Evolutionary conservation across 2,888 invertebrate genomes (phyloP), one percentile per base, ranked within the genome.

Genomic region (Cryptophagus acutangulus): DNA sequence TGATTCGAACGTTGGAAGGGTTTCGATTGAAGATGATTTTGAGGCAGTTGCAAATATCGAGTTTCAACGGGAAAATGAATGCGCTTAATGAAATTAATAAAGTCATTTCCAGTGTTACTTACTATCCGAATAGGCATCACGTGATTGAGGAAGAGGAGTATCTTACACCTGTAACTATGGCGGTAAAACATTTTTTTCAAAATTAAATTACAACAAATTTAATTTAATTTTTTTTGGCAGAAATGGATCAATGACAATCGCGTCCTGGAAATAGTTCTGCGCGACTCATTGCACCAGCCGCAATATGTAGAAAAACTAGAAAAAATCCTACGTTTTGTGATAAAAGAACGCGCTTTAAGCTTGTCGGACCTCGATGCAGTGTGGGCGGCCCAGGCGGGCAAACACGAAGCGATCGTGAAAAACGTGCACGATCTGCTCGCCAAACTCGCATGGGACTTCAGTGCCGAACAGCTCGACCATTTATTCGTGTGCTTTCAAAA

Each of bases 31-130:
- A 94, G 75, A 94, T 96, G 90, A 94, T 96, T 62, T 76, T 96
- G 31, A 54, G 69, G 65, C 81, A 92, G 59, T 73, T 96, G 51
- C 92, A 94, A 77, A 93, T 95, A 68, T 94, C 95, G 15, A 95
- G 95, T 38, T 97, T 96, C 67, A 96, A 95, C 73, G 95, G 96
- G 24, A 96, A 96, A 77, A 97, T 97, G 96, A 95, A 95, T 62
- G 96, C 96, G 14, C 74, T 97, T 49, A 95, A 96, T 70, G 96
- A 97, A 77, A 92, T 97, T 42, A 96, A 96, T 72, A 95, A 96
- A 76, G 88, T 96, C 35, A 87, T 92, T 51, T 86, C 88, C 43
- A 86, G 87, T 59, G 91, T 94, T 43, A 84, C 87, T 40, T 92
- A 90, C 67, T 92, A 90, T 71, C 86, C 90, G 3, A 90, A 82